phyloP scores from a whole-genome alignment of 2,113 vertebrate genomes.

The Struthio camelus region DNA sequence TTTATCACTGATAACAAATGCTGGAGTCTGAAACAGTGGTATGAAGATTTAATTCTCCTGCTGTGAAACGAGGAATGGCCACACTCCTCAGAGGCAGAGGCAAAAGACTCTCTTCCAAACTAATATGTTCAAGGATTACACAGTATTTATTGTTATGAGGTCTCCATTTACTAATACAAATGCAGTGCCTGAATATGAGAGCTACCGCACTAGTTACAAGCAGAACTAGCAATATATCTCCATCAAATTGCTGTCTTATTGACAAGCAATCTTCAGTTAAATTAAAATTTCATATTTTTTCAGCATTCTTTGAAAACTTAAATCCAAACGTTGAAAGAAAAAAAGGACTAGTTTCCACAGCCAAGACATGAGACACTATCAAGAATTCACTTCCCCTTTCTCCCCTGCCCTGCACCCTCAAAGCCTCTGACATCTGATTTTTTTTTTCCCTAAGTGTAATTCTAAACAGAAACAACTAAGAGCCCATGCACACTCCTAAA shows the following conservation, averaged over 20 bases:
- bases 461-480: background rate
- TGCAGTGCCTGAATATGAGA: background rate
- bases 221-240: background rate
- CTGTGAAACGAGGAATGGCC: background rate
- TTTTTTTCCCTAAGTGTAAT: background rate
- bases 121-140: background rate
- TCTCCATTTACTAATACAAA: background rate
- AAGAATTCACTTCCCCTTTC: background rate
- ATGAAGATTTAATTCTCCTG: background rate
- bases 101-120: background rate
- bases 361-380: background rate
- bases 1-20: slow-evolving; percentile 8
- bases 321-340: background rate
- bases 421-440: background rate
- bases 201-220: too few relatives aligned
- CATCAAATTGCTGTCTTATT: background rate
- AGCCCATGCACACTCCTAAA: background rate
- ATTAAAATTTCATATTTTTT: background rate
- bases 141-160: background rate
- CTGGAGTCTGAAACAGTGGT: background rate
- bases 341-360: background rate
- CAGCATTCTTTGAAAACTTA: background rate
- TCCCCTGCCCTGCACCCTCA: background rate
- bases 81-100: background rate
- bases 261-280: background rate